These are phyloP conservation scores for Punctoribates punctum DNA, from an alignment of 2,888 invertebrate species.

Conservation along the genomic window DNA sequence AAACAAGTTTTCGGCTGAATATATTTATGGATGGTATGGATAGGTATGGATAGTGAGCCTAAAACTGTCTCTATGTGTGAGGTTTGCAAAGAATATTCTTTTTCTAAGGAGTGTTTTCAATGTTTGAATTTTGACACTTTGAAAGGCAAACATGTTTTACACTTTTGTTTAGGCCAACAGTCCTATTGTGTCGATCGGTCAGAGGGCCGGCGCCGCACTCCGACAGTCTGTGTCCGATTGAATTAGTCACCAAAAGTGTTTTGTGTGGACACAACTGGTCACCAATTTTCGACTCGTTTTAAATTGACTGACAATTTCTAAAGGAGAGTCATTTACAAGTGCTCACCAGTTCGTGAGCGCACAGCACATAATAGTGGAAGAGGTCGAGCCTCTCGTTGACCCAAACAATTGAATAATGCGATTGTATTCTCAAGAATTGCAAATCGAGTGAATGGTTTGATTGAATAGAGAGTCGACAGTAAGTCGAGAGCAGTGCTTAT, in stretches of 20 bases:
- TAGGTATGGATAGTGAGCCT: background rate
- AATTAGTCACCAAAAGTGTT: conserved; percentile 14
- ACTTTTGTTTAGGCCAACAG: background rate
- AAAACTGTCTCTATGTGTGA: background rate
- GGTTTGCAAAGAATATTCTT: background rate
- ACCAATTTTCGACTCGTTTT: conserved; percentile 10
- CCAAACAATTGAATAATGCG: background rate
- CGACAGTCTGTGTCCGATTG: conserved; percentile 19
- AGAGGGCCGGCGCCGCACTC: conserved; percentile 32
- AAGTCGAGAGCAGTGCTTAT: background rate
- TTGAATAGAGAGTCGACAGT: conserved; percentile 4
- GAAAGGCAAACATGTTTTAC: conserved; percentile 25
- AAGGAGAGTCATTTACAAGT: conserved; percentile 3
- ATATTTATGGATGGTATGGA: background rate
- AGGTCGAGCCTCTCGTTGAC: conserved; percentile 4
- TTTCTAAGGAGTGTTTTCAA: conserved; percentile 20
- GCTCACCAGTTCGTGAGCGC: too few relatives aligned
- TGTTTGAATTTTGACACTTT: conserved; percentile 15
- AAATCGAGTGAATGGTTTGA: background rate
- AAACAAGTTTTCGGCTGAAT: background rate
- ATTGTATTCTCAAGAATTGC: background rate
- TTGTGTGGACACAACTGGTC: background rate
- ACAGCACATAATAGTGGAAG: background rate
- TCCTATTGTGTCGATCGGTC: conserved; percentile 14
- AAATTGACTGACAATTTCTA: conserved; percentile 6